phyloP scores from a whole-genome alignment of 1,140 invertebrate species.

The Drosophila parvula region DNA sequence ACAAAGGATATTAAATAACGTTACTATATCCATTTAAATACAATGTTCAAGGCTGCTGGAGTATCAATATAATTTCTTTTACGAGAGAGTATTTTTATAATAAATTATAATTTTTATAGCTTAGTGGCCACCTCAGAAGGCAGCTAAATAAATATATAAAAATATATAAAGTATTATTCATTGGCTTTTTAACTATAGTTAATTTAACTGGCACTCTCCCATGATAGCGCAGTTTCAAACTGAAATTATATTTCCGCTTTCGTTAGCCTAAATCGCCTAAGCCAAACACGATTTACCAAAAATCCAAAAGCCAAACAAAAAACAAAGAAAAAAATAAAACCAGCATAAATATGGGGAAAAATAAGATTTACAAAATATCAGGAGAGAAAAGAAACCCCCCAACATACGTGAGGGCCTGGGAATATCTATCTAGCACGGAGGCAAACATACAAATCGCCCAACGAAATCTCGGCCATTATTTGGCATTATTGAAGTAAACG shows the following conservation, averaged over 20 bases:
- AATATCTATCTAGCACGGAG: not conserved
- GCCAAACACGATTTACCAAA: constrained; percentile 29
- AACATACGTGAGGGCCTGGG: constrained; percentile 29
- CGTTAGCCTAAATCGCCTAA: constrained; percentile 24
- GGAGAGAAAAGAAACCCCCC: constrained; percentile 13
- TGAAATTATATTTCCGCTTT: constrained; percentile 14
- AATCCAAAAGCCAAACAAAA: constrained; percentile 14
- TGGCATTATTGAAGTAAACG: constrained; percentile 73
- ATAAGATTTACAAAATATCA: constrained; percentile 41
- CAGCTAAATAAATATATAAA: too few species aligned
- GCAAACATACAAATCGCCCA: constrained; percentile 54
- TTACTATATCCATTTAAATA: too few species aligned
- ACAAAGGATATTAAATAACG: too few species aligned
- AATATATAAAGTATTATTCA: too few species aligned
- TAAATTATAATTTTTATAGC: too few species aligned
- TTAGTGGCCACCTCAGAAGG: too few species aligned
- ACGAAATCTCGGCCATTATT: constrained; percentile 71
- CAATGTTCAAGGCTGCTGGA: too few species aligned
- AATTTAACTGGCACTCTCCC: not conserved
- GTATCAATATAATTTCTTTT: too few species aligned
- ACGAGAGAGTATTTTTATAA: too few species aligned
- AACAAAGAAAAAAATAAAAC: not conserved
- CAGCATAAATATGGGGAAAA: constrained; percentile 17
- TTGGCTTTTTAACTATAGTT: not conserved
- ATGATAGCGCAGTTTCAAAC: not conserved